Conservation (phyloP, 2,113 vertebrate species). For the Ptilonorhynchus violaceus region DNA sequence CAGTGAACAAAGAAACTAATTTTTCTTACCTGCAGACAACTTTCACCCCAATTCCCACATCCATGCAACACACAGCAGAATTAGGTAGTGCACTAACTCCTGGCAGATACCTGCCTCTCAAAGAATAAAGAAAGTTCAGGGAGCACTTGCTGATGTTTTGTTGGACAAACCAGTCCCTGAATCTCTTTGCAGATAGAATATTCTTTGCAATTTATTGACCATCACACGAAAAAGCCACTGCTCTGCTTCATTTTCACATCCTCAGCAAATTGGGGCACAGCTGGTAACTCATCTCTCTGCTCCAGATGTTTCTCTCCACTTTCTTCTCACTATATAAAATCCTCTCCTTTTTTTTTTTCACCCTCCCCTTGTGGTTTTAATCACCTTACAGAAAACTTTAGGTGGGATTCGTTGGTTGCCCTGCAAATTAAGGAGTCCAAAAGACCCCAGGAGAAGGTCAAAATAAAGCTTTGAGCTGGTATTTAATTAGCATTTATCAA, state of each 20-base stretch:
- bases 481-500: conserved; percentile 37
- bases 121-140: neutral
- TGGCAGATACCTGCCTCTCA: neutral
- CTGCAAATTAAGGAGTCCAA: neutral
- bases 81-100: neutral
- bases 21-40: neutral
- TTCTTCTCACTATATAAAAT: neutral
- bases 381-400: neutral
- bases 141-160: neutral
- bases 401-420: neutral
- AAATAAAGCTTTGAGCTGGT: neutral
- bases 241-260: neutral
- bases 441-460: neutral
- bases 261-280: neutral
- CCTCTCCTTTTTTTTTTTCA: rapidly evolving
- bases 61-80: neutral
- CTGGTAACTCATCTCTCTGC: neutral
- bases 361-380: neutral
- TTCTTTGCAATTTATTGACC: neutral
- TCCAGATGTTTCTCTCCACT: conserved; percentile 4
- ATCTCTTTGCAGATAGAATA: neutral
- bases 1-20: neutral
- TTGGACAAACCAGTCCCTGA: neutral
- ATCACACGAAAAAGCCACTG: neutral
- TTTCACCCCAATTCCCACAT: neutral